These are phyloP conservation scores for Serrognathus titanus DNA, from an alignment of 2,888 invertebrate genomes.

Conservation along the genomic window DNA sequence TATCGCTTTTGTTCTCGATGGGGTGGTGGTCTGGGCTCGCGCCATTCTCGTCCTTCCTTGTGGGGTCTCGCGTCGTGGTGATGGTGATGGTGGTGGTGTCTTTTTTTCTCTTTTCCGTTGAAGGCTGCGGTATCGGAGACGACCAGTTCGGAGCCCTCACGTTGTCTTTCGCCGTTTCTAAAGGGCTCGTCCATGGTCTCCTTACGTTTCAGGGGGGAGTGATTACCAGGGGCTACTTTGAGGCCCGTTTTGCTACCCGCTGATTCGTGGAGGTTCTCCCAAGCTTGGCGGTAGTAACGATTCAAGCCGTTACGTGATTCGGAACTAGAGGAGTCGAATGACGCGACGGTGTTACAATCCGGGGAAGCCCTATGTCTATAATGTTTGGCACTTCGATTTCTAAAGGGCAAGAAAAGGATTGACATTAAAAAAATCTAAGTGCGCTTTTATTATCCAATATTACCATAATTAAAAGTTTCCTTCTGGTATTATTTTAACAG, in stretches of 20 bases:
- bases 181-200: conserved; percentile 70
- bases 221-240: conserved; percentile 43
- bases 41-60: conserved; percentile 57
- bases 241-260: conserved; percentile 57
- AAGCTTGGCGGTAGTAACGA: conserved; percentile 86
- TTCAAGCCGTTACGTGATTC: conserved; percentile 75
- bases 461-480: background rate
- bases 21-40: conserved; percentile 51
- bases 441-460: background rate
- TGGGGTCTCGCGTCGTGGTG: conserved; percentile 61
- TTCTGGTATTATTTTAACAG: background rate
- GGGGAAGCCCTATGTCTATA: conserved; percentile 85
- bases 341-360: conserved; percentile 88
- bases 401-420: conserved; percentile 39
- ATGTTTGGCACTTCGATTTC: conserved; percentile 80
- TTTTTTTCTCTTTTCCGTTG: conserved; percentile 53
- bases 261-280: conserved; percentile 88
- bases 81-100: conserved; percentile 73
- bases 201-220: conserved; percentile 62
- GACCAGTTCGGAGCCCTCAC: conserved; percentile 74
- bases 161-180: conserved; percentile 43
- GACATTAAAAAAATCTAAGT: background rate
- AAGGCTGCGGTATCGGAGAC: conserved; percentile 59
- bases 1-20: conserved; percentile 57
- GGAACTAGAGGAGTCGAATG: conserved; percentile 71